Evolutionary conservation across 2,797 vertebrate genomes (phyloP).

Genomic region (Urophycis tenuis): DNA sequence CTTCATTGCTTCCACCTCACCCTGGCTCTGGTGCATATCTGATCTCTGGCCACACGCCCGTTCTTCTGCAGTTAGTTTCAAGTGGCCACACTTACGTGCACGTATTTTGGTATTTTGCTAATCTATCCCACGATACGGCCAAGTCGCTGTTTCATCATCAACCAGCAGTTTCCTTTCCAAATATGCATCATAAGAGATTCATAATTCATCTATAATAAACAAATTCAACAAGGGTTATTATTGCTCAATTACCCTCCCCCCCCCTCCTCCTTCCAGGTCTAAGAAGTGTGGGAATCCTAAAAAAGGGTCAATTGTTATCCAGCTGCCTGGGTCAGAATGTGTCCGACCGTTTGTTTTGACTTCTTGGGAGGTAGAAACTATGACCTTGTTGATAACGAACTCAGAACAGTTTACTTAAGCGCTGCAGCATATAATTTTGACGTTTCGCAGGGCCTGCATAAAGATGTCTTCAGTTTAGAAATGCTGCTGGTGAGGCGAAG

Average conservation of each 20-base stretch:
- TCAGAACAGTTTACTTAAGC: slow-evolving; percentile 16
- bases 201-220: too few species aligned
- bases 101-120: neutral
- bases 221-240: neutral
- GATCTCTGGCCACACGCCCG: neutral
- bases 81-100: neutral
- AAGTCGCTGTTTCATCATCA: neutral
- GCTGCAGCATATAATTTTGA: neutral
- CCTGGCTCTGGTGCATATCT: neutral
- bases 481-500: neutral
- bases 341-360: neutral
- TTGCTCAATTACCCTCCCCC: neutral
- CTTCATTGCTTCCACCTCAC: too few species aligned
- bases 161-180: too few species aligned
- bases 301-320: neutral
- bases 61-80: neutral
- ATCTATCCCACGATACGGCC: neutral
- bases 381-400: slow-evolving; percentile 29
- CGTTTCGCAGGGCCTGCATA: neutral
- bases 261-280: neutral
- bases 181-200: too few species aligned
- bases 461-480: neutral
- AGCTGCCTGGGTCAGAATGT: neutral
- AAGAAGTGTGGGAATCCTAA: neutral
- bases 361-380: neutral